These are phyloP conservation scores for Ondatra zibethicus DNA, from an alignment of 2,113 vertebrate genomes.

Conservation along the genomic window DNA sequence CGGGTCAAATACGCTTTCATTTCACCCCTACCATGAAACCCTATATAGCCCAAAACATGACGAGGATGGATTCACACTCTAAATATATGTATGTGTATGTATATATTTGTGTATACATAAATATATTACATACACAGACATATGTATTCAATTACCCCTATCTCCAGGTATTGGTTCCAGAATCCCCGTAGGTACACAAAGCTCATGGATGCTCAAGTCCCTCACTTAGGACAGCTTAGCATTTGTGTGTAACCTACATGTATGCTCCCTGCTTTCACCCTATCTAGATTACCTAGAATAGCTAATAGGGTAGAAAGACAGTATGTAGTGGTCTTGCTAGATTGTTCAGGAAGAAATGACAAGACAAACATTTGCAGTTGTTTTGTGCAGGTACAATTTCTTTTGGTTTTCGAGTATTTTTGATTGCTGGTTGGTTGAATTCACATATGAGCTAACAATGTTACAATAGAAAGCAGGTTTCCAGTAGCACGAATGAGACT, in stretches of 20 bases:
- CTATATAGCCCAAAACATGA: constrained; percentile 11
- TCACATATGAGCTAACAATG: not conserved
- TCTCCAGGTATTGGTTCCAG: not conserved
- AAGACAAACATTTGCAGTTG: not conserved
- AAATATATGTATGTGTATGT: not conserved
- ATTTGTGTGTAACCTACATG: not conserved
- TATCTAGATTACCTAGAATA: not conserved
- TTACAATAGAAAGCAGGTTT: not conserved
- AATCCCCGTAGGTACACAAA: no score
- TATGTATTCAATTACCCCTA: not conserved
- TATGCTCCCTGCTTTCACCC: not conserved
- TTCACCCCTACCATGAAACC: not conserved
- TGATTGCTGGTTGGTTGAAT: not conserved
- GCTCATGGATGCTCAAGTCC: not conserved
- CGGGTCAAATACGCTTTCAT: not conserved
- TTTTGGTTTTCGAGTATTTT: not conserved
- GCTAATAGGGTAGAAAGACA: not conserved
- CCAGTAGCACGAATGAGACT: not conserved
- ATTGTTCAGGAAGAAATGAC: not conserved
- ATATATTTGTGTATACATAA: not conserved
- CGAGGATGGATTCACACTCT: not conserved
- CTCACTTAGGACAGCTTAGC: not conserved
- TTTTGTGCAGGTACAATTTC: not conserved
- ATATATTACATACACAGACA: not conserved
- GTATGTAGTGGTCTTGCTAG: no score